Percentiles rank a stretch among this genome's conserved stretches.
These are phyloP conservation scores for Heterocephalus glaber DNA, from an alignment of 2,113 vertebrate species.

Conservation along the genomic window DNA sequence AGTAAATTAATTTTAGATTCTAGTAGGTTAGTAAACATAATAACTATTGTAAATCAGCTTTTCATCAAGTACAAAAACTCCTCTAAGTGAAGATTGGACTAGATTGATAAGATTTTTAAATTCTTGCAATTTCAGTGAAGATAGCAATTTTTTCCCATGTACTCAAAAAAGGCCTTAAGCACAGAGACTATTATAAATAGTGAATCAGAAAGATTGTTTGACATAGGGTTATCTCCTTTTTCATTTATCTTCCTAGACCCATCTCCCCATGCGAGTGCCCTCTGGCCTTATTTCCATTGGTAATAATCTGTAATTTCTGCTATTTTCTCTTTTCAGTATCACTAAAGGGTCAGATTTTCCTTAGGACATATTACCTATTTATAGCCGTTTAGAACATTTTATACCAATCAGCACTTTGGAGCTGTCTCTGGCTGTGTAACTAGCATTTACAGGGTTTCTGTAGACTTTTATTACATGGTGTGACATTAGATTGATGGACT, in stretches of 20 bases:
- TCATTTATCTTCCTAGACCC: slow-evolving; percentile 70
- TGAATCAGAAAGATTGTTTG: slow-evolving; percentile 74
- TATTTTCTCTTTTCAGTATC: slow-evolving; percentile 73
- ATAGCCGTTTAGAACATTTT: slow-evolving; percentile 78
- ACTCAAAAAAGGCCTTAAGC: slow-evolving; percentile 69
- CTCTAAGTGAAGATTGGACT: slow-evolving; percentile 18
- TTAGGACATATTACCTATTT: slow-evolving; percentile 75
- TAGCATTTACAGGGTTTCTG: slow-evolving; percentile 86
- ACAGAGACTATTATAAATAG: slow-evolving; percentile 67
- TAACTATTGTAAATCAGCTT: slow-evolving; percentile 5
- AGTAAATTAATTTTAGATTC: slow-evolving; percentile 49
- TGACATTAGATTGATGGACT: slow-evolving; percentile 88
- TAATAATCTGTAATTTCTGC: slow-evolving; percentile 79
- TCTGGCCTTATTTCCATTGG: slow-evolving; percentile 79
- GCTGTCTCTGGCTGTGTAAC: slow-evolving; percentile 77
- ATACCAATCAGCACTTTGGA: slow-evolving; percentile 72
- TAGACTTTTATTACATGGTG: slow-evolving; percentile 86
- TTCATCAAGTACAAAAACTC: neutral
- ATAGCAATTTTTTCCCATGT: slow-evolving; percentile 38
- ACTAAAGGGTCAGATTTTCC: slow-evolving; percentile 74
- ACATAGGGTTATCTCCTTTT: slow-evolving; percentile 66
- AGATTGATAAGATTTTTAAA: slow-evolving; percentile 56
- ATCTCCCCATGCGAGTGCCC: slow-evolving; percentile 52
- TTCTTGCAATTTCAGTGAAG: slow-evolving; percentile 64
- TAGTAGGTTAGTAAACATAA: slow-evolving; percentile 54